Base-by-base conservation (phyloP, 2,797 vertebrate species). In the Harpagifer antarcticus region DNA sequence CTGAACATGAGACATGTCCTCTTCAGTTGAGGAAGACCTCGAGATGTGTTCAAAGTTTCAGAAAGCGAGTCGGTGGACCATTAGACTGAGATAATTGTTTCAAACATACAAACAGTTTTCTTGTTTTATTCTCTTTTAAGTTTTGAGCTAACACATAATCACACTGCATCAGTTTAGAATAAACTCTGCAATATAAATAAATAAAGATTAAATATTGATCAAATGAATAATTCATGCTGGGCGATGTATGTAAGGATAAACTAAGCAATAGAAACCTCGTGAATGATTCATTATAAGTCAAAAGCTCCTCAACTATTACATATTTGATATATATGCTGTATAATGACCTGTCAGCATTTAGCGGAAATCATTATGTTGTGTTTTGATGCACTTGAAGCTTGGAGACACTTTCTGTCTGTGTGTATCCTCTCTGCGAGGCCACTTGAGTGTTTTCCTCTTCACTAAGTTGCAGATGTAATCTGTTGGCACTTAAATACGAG, bases 391-490 rank as follows among this genome's bases (percentile, higher is more conserved):
- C 55, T 68, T 79, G 31, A 16, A 49, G 55, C 72, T 52, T 43
- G 14, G 57, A 80, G 58, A 74, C 66, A 70, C 56, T 76, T 82
- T 74, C 72, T 68, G 66, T 79, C 68, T 74, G 45, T 20, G 56
- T 20, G 56, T 72, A 17, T 70, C 72, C 61, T 63, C 15, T 33
- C 42, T 9, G 27, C 48, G 52, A 74, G 58, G 63, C 65, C 20
- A 11, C 68, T 65, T 12, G 3, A 16, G 20, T 47, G 64, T 47
- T 23, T 10, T 45, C 9, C 15, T 54, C 31, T 23, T 66, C 27
- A 47, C 62, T 37, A 64, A 4, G 57, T 73, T 83, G 80, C 80
- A 88, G 82, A 85, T 89, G 72, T 56, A 66, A 81, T 87, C 79
- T 68, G 42, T 82, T 73, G 80, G 74, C 49, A 55, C 72, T 77